These are phyloP conservation scores for Parazoanthus swiftii DNA, from an alignment of 92 coral and sea anemone genomes.

Conservation along the genomic window DNA sequence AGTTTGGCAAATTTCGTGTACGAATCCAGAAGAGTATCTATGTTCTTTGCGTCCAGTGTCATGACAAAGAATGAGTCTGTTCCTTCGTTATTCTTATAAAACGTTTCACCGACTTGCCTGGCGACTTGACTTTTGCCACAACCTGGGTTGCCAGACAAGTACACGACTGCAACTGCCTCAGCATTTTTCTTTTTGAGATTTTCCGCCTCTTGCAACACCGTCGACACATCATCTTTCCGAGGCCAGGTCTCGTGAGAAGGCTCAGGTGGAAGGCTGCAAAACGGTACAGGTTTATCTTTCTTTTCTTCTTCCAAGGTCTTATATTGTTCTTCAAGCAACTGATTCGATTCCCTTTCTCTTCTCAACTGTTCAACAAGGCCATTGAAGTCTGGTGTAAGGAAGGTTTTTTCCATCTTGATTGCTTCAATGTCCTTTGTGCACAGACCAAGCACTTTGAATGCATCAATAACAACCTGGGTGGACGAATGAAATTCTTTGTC, in stretches of 20 bases:
- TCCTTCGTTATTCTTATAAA: constrained; percentile 9
- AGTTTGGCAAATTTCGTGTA: constrained; percentile 39
- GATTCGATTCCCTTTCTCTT: background rate
- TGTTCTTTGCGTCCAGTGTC: constrained; percentile 49
- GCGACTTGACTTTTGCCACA: background rate
- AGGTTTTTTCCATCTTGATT: background rate
- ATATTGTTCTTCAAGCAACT: background rate
- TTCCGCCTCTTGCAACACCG: too few relatives aligned
- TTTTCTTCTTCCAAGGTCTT: constrained; percentile 32
- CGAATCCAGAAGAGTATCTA: constrained; percentile 42
- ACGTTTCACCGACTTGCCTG: constrained; percentile 22
- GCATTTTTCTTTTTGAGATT: background rate
- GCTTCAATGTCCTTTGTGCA: too few relatives aligned
- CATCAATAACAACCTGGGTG: background rate
- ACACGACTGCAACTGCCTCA: constrained; percentile 18
- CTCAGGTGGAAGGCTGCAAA: constrained; percentile 42
- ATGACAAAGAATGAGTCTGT: constrained; percentile 42
- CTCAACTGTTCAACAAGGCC: background rate
- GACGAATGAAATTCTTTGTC: constrained; percentile 12
- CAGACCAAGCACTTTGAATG: too few relatives aligned
- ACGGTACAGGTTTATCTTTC: constrained; percentile 30
- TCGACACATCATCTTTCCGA: too few relatives aligned
- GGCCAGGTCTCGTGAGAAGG: constrained; percentile 2
- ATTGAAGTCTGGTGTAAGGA: background rate
- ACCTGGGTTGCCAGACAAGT: constrained; percentile 46